Percentiles rank a stretch among this genome's conserved stretches.
phyloP scores from a whole-genome alignment of 1,140 invertebrate species.

The Pseudomyrmex gracilis region DNA sequence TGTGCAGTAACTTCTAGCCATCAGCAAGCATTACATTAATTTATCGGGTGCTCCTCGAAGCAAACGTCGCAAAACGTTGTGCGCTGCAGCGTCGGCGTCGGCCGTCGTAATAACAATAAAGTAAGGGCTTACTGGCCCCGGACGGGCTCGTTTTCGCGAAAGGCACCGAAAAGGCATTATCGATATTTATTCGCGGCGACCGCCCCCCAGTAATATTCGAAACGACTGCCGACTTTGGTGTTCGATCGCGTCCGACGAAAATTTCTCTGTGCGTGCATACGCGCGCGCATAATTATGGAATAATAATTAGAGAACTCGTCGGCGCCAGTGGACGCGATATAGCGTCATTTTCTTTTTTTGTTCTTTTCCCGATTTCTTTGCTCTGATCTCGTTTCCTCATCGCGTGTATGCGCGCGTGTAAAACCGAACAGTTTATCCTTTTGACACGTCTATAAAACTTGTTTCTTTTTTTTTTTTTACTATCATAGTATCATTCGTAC shows the following conservation, averaged over 20 bases:
- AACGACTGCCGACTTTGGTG: constrained; percentile 66
- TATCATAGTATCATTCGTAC: neutral
- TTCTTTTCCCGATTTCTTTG: constrained; percentile 13
- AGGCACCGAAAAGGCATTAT: constrained; percentile 72
- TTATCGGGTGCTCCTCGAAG: constrained; percentile 64
- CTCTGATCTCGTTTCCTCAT: constrained; percentile 2
- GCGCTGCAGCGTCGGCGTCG: constrained; percentile 38
- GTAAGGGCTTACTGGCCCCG: constrained; percentile 68
- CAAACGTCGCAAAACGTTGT: neutral
- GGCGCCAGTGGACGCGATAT: constrained; percentile 66
- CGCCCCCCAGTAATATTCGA: constrained; percentile 61
- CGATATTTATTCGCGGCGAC: constrained; percentile 74
- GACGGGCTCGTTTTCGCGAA: constrained; percentile 72
- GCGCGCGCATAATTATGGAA: constrained; percentile 44
- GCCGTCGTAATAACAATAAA: constrained; percentile 76
- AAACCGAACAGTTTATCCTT: neutral
- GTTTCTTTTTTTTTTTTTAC: neutral
- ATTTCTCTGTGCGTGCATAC: constrained; percentile 35
- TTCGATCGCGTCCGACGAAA: constrained; percentile 47
- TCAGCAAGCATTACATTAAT: constrained; percentile 70
- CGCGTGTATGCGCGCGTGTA: constrained; percentile 16
- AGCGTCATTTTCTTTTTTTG: constrained; percentile 44
- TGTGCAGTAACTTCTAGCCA: constrained; percentile 63
- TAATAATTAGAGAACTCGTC: constrained; percentile 72
- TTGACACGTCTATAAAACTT: constrained; percentile 8